Percentiles rank a stretch among this genome's conserved stretches.
phyloP scores from a whole-genome alignment of 2,113 vertebrate species.

The Mellivora capensis region DNA sequence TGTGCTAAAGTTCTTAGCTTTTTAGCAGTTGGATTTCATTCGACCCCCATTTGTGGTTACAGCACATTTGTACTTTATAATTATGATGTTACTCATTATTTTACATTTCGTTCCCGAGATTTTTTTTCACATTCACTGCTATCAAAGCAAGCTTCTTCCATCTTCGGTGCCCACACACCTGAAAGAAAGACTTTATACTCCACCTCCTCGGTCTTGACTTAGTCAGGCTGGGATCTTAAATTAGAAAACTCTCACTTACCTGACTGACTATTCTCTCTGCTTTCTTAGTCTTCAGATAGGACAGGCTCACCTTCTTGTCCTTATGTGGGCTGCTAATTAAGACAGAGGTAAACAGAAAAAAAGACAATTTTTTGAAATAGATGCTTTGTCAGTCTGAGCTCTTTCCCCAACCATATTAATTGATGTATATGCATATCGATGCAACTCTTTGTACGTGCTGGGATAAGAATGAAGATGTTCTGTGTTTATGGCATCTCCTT shows the following conservation, averaged over 20 bases:
- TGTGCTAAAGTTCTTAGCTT: neutral
- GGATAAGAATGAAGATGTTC: neutral
- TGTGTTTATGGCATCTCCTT: neutral
- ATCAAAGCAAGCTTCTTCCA: neutral
- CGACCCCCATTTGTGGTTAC: neutral
- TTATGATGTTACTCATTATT: neutral
- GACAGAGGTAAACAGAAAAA: neutral
- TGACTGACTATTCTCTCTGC: neutral
- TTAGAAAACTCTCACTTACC: neutral
- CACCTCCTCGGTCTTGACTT: neutral
- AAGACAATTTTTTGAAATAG: neutral
- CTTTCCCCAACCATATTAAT: neutral
- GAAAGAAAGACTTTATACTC: neutral
- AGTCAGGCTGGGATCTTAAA: neutral
- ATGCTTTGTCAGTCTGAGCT: neutral
- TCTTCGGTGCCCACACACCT: neutral
- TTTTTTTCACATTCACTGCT: conserved; percentile 9
- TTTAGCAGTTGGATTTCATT: neutral
- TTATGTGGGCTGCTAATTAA: neutral
- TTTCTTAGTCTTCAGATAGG: neutral
- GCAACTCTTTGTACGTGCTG: neutral
- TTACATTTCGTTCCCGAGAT: neutral
- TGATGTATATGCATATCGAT: neutral
- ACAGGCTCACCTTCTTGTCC: neutral
- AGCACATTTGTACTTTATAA: neutral